Conservation (phyloP, 2,113 vertebrate genomes). For the Tauraco erythrolophus region DNA sequence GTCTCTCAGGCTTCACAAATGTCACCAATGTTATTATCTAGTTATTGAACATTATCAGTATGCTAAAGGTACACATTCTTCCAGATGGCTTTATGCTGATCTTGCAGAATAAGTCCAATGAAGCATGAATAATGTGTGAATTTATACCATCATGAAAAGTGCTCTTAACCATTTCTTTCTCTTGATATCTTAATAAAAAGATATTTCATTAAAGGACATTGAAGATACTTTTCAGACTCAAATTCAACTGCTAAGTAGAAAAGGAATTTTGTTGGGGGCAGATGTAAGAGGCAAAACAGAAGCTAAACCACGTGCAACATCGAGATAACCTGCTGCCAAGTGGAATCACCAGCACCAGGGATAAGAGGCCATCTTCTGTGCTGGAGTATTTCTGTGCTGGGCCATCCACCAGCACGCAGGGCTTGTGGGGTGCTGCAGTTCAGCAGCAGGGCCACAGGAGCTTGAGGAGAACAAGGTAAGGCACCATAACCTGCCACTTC, state of each 20-base stretch:
- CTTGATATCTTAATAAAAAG: slow-evolving; percentile 21
- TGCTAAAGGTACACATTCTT: slow-evolving; percentile 12
- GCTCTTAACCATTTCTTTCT: background rate
- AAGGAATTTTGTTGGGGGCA: fast-evolving
- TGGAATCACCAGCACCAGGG: background rate
- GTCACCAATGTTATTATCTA: slow-evolving; percentile 30
- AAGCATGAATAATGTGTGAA: slow-evolving; percentile 19
- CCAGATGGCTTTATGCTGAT: slow-evolving; percentile 24
- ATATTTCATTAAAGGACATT: background rate
- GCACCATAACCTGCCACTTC: background rate
- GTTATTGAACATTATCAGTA: background rate
- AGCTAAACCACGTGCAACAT: background rate
- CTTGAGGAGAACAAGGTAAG: background rate
- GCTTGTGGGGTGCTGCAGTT: background rate
- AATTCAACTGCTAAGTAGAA: background rate
- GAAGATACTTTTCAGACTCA: background rate
- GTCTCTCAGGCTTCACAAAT: slow-evolving; percentile 3
- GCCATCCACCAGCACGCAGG: background rate
- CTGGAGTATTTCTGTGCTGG: background rate
- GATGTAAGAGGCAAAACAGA: background rate
- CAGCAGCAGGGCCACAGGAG: background rate
- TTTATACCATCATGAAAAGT: background rate
- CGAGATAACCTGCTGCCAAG: background rate
- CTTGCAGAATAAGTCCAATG: background rate
- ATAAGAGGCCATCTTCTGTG: background rate